These are phyloP conservation scores for Sinosuthora webbiana DNA, from an alignment of 2,113 vertebrate genomes.

Conservation along the genomic window DNA sequence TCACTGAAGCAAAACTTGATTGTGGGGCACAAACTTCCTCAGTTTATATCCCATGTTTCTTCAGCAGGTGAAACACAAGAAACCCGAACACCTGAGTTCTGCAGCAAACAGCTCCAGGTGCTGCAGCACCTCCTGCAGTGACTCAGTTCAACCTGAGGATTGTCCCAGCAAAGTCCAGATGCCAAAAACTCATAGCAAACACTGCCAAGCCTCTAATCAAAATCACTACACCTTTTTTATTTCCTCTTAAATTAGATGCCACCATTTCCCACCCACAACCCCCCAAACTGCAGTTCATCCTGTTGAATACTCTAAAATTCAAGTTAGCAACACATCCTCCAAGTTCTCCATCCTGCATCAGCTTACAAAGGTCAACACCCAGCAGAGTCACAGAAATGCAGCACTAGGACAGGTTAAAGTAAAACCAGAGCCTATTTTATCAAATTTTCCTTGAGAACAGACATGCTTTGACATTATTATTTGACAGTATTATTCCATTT, in stretches of 20 bases:
- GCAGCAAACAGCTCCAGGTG: background rate
- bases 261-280: accelerated
- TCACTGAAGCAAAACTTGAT: background rate
- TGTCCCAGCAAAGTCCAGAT: background rate
- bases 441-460: background rate
- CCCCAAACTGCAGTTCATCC: background rate
- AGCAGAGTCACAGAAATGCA: background rate
- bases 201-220: background rate
- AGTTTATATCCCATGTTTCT: background rate
- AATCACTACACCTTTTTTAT: background rate
- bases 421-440: background rate
- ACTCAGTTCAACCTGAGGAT: background rate
- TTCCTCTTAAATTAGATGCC: background rate
- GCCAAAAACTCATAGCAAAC: background rate
- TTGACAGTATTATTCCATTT: background rate
- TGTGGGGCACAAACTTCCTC: accelerated
- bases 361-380: background rate
- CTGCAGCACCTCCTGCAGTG: background rate
- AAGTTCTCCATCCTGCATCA: background rate
- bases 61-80: background rate
- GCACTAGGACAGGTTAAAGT: background rate
- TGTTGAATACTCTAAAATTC: background rate
- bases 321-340: background rate
- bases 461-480: background rate
- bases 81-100: background rate